A percentile compares a stretch with the other conserved stretches of the same genome.
phyloP scores from a whole-genome alignment of 2,797 vertebrate genomes.

The Microctenopoma stevenorrisi region DNA sequence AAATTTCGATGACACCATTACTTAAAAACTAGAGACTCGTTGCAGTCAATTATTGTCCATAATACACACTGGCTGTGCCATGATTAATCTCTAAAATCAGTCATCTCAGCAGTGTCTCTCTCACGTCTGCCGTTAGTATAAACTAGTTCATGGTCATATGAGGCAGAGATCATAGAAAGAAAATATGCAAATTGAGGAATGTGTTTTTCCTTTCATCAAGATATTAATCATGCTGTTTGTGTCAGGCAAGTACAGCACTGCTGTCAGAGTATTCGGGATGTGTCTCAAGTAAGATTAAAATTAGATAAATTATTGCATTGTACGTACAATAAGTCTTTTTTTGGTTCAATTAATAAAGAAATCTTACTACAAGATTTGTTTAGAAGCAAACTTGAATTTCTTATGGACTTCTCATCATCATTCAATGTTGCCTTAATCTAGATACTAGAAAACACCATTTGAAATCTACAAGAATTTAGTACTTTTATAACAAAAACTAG shows the following conservation, averaged over 20 bases:
- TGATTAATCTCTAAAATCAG: conserved; percentile 19
- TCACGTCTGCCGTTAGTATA: conserved; percentile 35
- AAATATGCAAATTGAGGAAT: conserved; percentile 30
- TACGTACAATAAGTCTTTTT: not conserved
- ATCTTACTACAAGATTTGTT: not conserved
- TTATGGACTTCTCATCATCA: too few relatives aligned
- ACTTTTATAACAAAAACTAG: too few relatives aligned
- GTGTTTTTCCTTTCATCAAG: conserved; percentile 27
- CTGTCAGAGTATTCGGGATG: not conserved
- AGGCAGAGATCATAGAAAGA: conserved; percentile 16
- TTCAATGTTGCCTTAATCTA: too few relatives aligned
- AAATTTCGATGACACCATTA: not conserved
- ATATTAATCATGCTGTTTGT: conserved; percentile 36
- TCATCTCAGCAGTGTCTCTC: conserved; percentile 5
- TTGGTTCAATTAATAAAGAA: not conserved
- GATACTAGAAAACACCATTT: not conserved
- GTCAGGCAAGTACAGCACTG: not conserved
- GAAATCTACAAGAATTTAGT: not conserved
- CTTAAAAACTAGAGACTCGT: not conserved
- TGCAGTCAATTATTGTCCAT: not conserved
- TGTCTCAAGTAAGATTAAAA: not conserved
- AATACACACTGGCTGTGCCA: not conserved
- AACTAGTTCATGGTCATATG: conserved; percentile 11
- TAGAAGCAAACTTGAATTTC: not conserved
- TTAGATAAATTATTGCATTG: not conserved